Conservation (phyloP, 2,797 vertebrate species). For the Chrysocyon brachyurus region DNA sequence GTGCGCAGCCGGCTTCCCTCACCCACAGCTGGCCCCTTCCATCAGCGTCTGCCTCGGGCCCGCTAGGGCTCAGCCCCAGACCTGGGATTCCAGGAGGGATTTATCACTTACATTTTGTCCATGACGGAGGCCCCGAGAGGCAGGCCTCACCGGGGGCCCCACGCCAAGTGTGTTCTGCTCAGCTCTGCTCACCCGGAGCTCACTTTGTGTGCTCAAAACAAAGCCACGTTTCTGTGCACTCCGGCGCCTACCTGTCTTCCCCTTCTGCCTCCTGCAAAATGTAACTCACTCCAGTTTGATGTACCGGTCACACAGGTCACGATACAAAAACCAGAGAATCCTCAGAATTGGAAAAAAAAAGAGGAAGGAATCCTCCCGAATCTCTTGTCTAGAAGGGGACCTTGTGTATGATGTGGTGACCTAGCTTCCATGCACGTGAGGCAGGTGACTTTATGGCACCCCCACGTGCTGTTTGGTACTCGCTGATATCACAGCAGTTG, state of each 20-base stretch:
- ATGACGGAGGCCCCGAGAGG: background rate
- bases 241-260: accelerated
- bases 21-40: background rate
- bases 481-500: accelerated
- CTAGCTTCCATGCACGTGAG: accelerated
- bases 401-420: accelerated
- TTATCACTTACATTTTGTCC: background rate
- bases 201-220: too few species aligned
- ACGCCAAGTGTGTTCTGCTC: too few species aligned
- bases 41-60: accelerated
- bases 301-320: background rate
- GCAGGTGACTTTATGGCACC: accelerated
- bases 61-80: background rate
- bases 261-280: too few species aligned
- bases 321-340: accelerated
- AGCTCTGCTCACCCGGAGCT: background rate
- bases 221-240: accelerated
- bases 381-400: accelerated
- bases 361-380: accelerated
- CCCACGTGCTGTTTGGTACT: accelerated
- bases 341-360: background rate
- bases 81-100: accelerated
- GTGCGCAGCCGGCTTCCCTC: accelerated
- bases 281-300: accelerated
- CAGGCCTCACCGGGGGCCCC: accelerated